Conservation (phyloP, 2,888 invertebrate genomes). For the Myathropa florea region DNA sequence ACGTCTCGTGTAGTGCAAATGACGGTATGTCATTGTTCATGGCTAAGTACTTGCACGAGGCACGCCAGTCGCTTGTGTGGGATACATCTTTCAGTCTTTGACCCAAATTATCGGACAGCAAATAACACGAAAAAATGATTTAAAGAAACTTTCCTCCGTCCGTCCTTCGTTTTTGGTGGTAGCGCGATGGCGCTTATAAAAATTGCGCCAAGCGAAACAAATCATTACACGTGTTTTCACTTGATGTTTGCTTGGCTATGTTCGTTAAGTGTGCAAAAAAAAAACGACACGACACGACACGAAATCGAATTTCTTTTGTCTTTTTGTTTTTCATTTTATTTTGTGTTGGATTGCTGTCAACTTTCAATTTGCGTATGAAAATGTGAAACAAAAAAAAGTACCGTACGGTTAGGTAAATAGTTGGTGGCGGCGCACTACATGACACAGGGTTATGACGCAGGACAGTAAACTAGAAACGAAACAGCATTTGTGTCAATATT, state of each 20-base stretch:
- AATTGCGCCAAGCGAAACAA: neutral
- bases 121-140: neutral
- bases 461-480: neutral
- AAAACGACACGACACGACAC: neutral
- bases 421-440: neutral
- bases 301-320: neutral
- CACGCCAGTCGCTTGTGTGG: neutral
- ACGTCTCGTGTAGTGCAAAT: neutral
- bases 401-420: neutral
- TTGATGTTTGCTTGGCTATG: neutral
- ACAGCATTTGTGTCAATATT: neutral
- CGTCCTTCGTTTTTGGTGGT: neutral
- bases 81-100: conserved; percentile 35
- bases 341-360: neutral
- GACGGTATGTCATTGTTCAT: neutral
- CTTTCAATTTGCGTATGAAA: neutral
- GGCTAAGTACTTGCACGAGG: conserved; percentile 43
- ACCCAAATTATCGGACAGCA: conserved; percentile 23
- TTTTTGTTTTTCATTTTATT: neutral
- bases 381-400: neutral
- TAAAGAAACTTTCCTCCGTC: neutral
- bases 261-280: neutral
- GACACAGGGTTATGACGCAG: neutral
- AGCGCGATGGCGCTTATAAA: neutral
- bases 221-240: conserved; percentile 23